phyloP scores from a whole-genome alignment of 2,113 vertebrate genomes.

The Crotalus tigris region DNA sequence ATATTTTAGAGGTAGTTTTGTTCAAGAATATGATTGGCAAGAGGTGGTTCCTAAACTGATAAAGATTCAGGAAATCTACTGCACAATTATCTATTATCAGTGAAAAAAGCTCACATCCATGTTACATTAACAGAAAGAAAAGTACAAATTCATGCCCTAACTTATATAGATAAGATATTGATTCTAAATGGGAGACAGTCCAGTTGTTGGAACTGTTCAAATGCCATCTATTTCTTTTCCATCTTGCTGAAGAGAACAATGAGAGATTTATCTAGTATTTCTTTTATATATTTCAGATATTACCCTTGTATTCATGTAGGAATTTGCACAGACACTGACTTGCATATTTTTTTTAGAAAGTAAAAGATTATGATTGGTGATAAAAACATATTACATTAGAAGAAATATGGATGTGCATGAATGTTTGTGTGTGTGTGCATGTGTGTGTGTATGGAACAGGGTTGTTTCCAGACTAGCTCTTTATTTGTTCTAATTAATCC shows the following conservation, averaged over 20 bases:
- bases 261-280: background rate
- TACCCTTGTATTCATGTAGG: background rate
- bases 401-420: background rate
- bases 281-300: background rate
- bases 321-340: background rate
- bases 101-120: background rate
- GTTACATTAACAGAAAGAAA: background rate
- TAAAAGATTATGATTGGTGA: background rate
- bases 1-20: background rate
- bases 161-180: background rate
- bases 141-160: background rate
- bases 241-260: background rate
- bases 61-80: background rate
- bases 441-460: background rate
- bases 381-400: background rate
- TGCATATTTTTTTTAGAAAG: background rate
- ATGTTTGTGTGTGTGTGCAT: background rate
- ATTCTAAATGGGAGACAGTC: background rate
- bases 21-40: background rate
- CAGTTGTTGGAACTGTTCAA: background rate
- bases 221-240: background rate
- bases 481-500: background rate
- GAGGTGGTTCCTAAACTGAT: background rate
- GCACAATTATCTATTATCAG: background rate
- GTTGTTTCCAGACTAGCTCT: background rate